Conservation (phyloP, 2,888 invertebrate species). For the Perizoma flavofasciatum region DNA sequence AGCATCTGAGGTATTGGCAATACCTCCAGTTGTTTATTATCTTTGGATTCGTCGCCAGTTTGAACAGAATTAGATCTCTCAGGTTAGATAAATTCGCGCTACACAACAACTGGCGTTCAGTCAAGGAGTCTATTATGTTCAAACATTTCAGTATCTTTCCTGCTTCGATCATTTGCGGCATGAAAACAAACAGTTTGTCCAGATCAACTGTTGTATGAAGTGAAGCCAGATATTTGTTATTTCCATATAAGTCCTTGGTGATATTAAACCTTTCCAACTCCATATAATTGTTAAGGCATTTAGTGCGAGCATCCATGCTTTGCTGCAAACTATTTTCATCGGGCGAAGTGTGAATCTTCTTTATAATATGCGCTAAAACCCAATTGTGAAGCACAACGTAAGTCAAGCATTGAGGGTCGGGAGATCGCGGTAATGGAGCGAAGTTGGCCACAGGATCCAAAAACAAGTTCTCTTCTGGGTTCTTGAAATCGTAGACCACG, state of each 20-base stretch:
- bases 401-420: slow-evolving; percentile 82
- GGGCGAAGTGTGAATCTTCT: slow-evolving; percentile 84
- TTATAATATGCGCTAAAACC: slow-evolving; percentile 87
- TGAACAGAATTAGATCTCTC: slow-evolving; percentile 84
- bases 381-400: slow-evolving; percentile 87
- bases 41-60: slow-evolving; percentile 80
- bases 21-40: slow-evolving; percentile 77
- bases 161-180: slow-evolving; percentile 71
- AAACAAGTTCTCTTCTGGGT: slow-evolving; percentile 76
- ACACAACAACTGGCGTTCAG: slow-evolving; percentile 80
- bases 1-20: slow-evolving; percentile 78
- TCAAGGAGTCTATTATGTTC: slow-evolving; percentile 82
- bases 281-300: slow-evolving; percentile 85
- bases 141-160: slow-evolving; percentile 78
- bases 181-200: slow-evolving; percentile 76
- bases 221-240: slow-evolving; percentile 84
- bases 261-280: slow-evolving; percentile 80
- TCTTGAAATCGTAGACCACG: slow-evolving; percentile 72
- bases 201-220: slow-evolving; percentile 82
- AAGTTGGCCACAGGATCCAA: slow-evolving; percentile 73
- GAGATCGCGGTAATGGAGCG: slow-evolving; percentile 69
- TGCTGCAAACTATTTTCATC: slow-evolving; percentile 75
- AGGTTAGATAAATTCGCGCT: slow-evolving; percentile 82
- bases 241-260: slow-evolving; percentile 80
- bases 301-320: slow-evolving; percentile 83